Conservation (phyloP, 2,113 vertebrate genomes). For the Trematomus loennbergii region DNA sequence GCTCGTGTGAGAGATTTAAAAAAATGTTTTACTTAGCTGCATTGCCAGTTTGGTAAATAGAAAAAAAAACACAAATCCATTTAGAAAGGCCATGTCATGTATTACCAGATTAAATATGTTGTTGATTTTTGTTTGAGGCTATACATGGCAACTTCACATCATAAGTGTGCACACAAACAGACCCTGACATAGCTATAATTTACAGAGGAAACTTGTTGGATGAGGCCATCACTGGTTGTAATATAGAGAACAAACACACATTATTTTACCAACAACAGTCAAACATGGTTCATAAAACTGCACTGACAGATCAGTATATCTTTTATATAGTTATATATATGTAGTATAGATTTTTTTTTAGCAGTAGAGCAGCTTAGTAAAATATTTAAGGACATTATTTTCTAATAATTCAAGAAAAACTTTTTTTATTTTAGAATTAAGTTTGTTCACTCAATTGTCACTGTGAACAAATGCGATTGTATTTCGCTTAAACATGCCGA, state of each 20-base stretch:
- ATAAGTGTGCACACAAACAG: slow-evolving; percentile 9
- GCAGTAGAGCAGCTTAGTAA: neutral
- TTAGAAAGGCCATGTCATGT: neutral
- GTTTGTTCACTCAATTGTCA: slow-evolving; percentile 4
- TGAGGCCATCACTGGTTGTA: slow-evolving; percentile 10
- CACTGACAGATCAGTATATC: neutral
- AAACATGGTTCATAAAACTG: slow-evolving; percentile 42
- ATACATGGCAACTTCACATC: neutral
- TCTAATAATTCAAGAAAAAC: neutral
- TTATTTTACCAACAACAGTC: slow-evolving; percentile 11
- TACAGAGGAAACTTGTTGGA: neutral
- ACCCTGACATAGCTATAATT: neutral
- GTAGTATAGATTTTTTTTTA: neutral
- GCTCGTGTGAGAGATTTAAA: neutral
- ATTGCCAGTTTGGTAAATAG: neutral
- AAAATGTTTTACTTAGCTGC: neutral
- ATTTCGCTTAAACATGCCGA: slow-evolving; percentile 5
- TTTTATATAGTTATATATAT: too few relatives aligned
- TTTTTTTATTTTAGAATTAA: neutral
- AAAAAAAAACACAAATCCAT: neutral
- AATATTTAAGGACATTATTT: slow-evolving; percentile 1
- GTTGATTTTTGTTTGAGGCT: neutral
- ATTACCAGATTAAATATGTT: neutral
- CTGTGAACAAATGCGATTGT: slow-evolving; percentile 25
- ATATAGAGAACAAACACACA: slow-evolving; percentile 3